Evolutionary conservation across 2,113 vertebrate species (phyloP), one percentile per base, ranked within the genome.

Genomic region (Dasyurus viverrinus): DNA sequence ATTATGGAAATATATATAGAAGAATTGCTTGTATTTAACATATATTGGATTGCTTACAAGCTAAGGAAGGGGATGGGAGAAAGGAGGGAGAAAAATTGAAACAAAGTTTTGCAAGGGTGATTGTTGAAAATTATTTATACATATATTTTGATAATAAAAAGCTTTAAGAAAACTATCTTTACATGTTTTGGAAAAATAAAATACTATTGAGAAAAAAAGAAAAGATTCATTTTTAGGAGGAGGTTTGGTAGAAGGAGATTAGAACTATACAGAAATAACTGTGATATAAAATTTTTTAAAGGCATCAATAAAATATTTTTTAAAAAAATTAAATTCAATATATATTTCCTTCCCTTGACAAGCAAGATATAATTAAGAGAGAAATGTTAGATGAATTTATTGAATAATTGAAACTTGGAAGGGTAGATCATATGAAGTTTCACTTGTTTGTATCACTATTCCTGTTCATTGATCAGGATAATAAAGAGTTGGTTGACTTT

Each of bases 401-500:
- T 84, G 68, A 84, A 42, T 42, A 84, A 42, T 0, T 22, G 5
- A 22, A 60, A 50, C 54, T 76, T 60, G 53, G 47, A 89, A 76
- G 52, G 68, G 52, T 46, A 89, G 36, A 91, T 47, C 25, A 68
- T 46, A 89, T 1, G 9, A 11, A 26, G 68, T 89, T 47, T 50
- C 55, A 55, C 30, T 76, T 94, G 53, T 91, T 89, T 23, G 9
- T 53, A 89, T 2, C 7, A 14, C 6, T 42, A 12, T 92, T 94
- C 93, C 89, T 50, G 92, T 89, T 76, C 25, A 53, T 52, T 84
- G n/a, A 36, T 60, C 16, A 89, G 30, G 24, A 76, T 90, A 84
- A 90, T 90, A 89, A 92, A 68, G 48, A 53, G n/a, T 27, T 89
- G 54, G 91, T 54, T 60, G 42, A 54, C 30, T 91, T 95, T 90